These are phyloP conservation scores for Synchiropus splendidus DNA, from an alignment of 2,113 vertebrate genomes.

Conservation along the genomic window DNA sequence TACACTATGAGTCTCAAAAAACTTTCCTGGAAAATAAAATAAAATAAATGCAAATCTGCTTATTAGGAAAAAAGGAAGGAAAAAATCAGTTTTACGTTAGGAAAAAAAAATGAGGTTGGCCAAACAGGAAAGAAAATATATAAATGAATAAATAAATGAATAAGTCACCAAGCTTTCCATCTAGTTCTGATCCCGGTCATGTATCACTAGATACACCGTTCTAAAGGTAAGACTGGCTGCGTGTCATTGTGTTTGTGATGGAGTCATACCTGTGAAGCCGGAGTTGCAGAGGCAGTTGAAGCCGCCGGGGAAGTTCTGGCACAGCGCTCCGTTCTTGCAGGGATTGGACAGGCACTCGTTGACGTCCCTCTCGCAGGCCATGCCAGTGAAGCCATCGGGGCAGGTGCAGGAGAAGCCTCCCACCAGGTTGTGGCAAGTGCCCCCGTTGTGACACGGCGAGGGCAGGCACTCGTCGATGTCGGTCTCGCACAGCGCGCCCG, in stretches of 20 bases:
- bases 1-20: no score
- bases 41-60: no score
- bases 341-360: conserved; percentile 91
- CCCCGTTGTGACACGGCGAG: conserved; percentile 87
- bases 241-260: not conserved
- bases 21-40: no score
- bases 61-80: no score
- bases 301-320: conserved; percentile 91
- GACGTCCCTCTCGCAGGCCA: conserved; percentile 91
- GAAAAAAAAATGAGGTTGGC: no score
- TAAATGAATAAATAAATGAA: no score
- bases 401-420: conserved; percentile 94
- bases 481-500: conserved; percentile 76
- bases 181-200: no score
- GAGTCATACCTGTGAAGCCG: conserved; percentile 83
- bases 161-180: no score
- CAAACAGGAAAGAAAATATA: no score
- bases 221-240: no score
- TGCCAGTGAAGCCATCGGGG: conserved; percentile 84
- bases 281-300: conserved; percentile 92
- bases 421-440: conserved; percentile 90
- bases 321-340: conserved; percentile 84
- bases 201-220: no score
- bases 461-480: conserved; percentile 91
- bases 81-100: no score